A percentile compares a stretch with the other conserved stretches of the same genome.
Conservation (phyloP, 2,888 invertebrate species). For the Acholoe squamosa region DNA sequence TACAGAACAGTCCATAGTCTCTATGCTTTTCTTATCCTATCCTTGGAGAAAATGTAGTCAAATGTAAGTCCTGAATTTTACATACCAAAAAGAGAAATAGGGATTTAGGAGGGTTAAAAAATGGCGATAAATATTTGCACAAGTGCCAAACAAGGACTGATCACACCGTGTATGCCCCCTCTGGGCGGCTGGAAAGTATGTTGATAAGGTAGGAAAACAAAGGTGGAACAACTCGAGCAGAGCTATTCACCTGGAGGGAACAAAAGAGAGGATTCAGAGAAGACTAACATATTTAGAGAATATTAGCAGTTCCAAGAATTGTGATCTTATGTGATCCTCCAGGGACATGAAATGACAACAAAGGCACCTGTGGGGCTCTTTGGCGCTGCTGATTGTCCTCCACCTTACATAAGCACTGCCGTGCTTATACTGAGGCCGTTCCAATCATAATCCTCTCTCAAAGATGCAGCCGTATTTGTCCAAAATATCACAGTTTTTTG, state of each 20-base stretch:
- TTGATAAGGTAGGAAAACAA: slow-evolving; percentile 1
- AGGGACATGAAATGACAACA: slow-evolving; percentile 26
- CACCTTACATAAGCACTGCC: neutral
- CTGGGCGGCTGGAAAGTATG: neutral
- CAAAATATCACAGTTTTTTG: neutral
- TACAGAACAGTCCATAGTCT: too few relatives aligned
- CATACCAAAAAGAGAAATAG: too few relatives aligned
- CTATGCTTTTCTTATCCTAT: too few relatives aligned
- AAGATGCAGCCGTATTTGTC: neutral
- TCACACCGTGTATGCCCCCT: neutral
- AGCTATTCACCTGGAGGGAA: neutral
- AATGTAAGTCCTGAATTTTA: too few relatives aligned
- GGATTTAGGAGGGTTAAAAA: too few relatives aligned
- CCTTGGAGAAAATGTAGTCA: too few relatives aligned
- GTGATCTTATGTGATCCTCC: neutral
- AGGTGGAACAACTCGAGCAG: neutral
- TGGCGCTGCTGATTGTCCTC: neutral
- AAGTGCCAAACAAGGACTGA: slow-evolving; percentile 10
- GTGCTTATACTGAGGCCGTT: neutral
- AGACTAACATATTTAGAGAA: slow-evolving; percentile 10
- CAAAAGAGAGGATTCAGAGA: slow-evolving; percentile 23
- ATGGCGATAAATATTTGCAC: neutral
- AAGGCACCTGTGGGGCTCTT: neutral
- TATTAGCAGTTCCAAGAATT: slow-evolving; percentile 8
- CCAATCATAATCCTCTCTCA: slow-evolving; percentile 29